These are phyloP conservation scores for Dendropsophus ebraccatus DNA, from an alignment of 2,113 vertebrate genomes.

Conservation along the genomic window DNA sequence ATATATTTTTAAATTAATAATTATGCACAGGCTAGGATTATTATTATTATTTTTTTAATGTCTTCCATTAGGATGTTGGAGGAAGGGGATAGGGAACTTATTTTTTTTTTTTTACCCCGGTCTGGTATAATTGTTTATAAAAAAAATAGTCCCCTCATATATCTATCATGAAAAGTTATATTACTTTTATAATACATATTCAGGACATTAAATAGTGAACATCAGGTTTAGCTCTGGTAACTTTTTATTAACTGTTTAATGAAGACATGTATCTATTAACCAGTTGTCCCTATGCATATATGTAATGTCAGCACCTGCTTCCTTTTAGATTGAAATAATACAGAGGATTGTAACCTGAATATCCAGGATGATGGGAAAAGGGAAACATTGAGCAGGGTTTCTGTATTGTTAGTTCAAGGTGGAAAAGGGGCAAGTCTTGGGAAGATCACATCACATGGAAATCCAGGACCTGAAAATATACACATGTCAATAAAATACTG, in stretches of 20 bases:
- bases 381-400: neutral
- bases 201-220: too few relatives aligned
- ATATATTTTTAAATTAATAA: too few relatives aligned
- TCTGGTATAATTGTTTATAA: too few relatives aligned
- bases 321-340: neutral
- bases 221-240: neutral
- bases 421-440: neutral
- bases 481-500: neutral
- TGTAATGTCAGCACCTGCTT: neutral
- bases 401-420: neutral
- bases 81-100: too few relatives aligned
- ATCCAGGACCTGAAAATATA: neutral
- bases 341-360: neutral
- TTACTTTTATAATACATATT: too few relatives aligned
- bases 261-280: neutral
- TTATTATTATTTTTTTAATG: too few relatives aligned
- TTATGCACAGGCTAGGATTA: too few relatives aligned
- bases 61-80: too few relatives aligned
- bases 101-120: too few relatives aligned
- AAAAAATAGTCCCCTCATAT: too few relatives aligned
- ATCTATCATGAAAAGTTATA: too few relatives aligned
- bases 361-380: neutral
- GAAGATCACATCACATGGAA: neutral
- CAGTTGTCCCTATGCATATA: neutral
- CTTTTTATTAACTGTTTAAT: neutral